phyloP scores from a whole-genome alignment of 2,797 vertebrate species.

The Eospalax fontanierii region DNA sequence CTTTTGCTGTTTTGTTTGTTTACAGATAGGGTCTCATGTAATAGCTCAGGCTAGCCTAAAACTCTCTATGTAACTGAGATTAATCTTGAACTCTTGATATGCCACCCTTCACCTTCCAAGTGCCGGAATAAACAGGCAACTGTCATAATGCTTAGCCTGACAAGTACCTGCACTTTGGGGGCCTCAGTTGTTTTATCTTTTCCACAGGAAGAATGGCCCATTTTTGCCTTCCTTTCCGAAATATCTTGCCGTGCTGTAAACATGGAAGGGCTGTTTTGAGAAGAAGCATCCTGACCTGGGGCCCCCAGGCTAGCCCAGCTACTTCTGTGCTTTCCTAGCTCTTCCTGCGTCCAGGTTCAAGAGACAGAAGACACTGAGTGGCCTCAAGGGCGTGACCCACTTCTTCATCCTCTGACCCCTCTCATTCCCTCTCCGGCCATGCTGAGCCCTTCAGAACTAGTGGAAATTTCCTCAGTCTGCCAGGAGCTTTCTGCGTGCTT shows the following conservation, averaged over 20 bases:
- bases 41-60: too few species aligned
- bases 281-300: not conserved
- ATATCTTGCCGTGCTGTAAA: not conserved
- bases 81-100: not conserved
- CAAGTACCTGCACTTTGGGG: not conserved
- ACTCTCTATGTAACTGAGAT: not conserved
- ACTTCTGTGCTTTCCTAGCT: not conserved
- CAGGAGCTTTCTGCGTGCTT: constrained; percentile 45
- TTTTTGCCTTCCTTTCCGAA: not conserved
- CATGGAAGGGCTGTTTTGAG: not conserved
- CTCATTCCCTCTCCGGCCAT: not conserved
- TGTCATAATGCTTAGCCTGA: not conserved
- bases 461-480: constrained; percentile 73
- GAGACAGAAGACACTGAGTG: not conserved
- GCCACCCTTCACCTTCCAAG: not conserved
- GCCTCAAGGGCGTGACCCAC: not conserved
- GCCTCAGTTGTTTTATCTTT: not conserved
- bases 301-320: not conserved
- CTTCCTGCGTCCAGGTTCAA: not conserved
- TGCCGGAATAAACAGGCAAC: not conserved
- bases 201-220: not conserved
- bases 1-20: not conserved
- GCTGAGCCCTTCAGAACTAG: not conserved
- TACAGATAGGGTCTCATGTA: not conserved
- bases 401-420: constrained; percentile 28